Evolutionary conservation across 2,797 vertebrate species (phyloP), one percentile per base, ranked within the genome.

Genomic region (Pipistrellus pipistrellus): DNA sequence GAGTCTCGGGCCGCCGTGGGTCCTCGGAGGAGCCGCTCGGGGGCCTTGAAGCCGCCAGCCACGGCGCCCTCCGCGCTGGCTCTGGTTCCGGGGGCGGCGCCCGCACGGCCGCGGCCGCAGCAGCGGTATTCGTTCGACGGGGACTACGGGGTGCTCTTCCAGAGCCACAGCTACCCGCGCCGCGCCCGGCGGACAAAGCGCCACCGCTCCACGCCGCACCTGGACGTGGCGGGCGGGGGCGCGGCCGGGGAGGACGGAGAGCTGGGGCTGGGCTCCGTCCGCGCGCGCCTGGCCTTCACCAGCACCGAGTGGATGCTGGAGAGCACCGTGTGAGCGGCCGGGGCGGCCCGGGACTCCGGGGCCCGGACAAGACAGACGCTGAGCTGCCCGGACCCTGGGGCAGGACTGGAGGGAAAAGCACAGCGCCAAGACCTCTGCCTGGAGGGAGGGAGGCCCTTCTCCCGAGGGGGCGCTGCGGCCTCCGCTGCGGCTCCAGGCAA

Each of bases 221-320:
- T 99, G 98, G 98, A 99, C 98, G 97, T 97, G 93, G 99, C 99
- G 94, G 98, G 97, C 96, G 92, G 98, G 99, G 97, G 98, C 98
- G 7, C 98, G 98, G 18, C 98, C 98, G 97, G 96, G 93, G 97
- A 97, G 69, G 96, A 97, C 23, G 97, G 85, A 88, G 97, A 97
- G 90, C 90, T 97, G 87, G 97, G 97, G 9, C 98, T 99, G 66
- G 97, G 98, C 95, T 98, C 98, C 97, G 99, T 90, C 78, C 84
- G 97, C 92, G 97, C 97, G 90, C 98, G 99, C 97, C 99, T 99
- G 85, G 99, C 98, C 4, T 99, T 99, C 95, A 99, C 99, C 98
- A 99, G 99, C 99, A 99, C 99, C 23, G 99, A 99, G 97, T 99
- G 99, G 99, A 99, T 99, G 99, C 98, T 99, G 57, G 99, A 99